Base-by-base conservation (phyloP, 2,888 invertebrate genomes). In the Pseudoips prasinana region DNA sequence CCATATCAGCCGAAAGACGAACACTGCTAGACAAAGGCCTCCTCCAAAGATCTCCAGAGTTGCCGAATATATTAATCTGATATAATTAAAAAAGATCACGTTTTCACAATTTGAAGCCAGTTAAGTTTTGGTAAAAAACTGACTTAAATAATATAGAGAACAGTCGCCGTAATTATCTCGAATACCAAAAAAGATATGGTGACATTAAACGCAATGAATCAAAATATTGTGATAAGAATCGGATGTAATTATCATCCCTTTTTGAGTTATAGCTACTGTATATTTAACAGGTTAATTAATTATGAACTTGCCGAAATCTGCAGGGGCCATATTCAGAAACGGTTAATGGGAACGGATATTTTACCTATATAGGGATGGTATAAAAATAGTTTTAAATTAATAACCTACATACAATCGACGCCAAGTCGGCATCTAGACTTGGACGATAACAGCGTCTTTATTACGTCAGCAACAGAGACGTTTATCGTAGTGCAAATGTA, bases 271-370 rank as follows among this genome's bases (percentile, higher is more conserved):
- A 10, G 33, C 44, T 45, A 34, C 51, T 41, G 38, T 51, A 43
- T 54, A 43, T 39, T 51, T 55, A 38, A 27, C 45, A 14, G 43
- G 39, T 30, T 51, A 45, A 36, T 50, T 44, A 50, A 54, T 45
- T 48, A 46, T 28, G 35, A 7, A 33, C 42, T 35, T 32, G 45
- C 38, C 14, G 33, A 36, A 33, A 33, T 28, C 26, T 20, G 7
- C 28, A 33, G 18, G 8, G n/a, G 11, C 7, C 14, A 34, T 27
- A 10, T 26, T 39, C 5, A 14, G 14, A 25, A 26, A 26, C 9
- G 32, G 25, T 10, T 22, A 9, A 23, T 20, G 32, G 18, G 22
- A 18, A 22, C n/a, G 33, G 20, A 27, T 33, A 44, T 39, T n/a
- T 23, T 29, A 7, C 25, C 36, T 39, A 22, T 32, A 33, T 36